A percentile compares a stretch with the other conserved stretches of the same genome.
Evolutionary conservation across 2,797 vertebrate species (phyloP).

Genomic region (Pogonophryne albipinna): DNA sequence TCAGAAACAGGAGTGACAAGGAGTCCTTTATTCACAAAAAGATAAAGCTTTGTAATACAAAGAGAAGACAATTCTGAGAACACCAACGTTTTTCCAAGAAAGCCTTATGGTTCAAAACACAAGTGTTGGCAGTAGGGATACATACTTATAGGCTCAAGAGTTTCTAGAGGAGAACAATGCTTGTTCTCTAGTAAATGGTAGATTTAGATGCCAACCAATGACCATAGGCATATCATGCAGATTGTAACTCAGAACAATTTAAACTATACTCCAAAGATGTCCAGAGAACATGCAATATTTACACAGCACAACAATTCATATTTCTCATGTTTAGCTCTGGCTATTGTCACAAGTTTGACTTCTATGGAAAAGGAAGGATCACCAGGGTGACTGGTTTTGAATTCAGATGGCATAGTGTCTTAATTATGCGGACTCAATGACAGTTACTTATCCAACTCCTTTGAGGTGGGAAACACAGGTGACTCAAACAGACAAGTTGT

Average conservation of each 20-base stretch:
- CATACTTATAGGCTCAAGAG: too few species aligned
- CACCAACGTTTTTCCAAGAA: too few species aligned
- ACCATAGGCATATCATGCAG: too few species aligned
- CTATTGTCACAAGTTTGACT: conserved; percentile 18
- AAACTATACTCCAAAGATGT: not conserved
- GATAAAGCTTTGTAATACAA: not conserved
- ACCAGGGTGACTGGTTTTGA: conserved; percentile 41
- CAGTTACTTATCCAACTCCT: conserved; percentile 50
- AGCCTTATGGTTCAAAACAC: too few species aligned
- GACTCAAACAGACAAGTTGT: conserved; percentile 33
- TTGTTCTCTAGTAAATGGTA: too few species aligned
- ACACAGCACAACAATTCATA: not conserved
- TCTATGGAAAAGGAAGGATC: conserved; percentile 37
- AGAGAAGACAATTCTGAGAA: too few species aligned
- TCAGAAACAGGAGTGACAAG: not conserved
- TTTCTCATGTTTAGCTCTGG: not conserved
- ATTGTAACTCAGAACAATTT: not conserved
- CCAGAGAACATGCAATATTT: not conserved
- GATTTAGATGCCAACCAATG: too few species aligned
- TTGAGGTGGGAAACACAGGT: conserved; percentile 58
- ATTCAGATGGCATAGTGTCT: conserved; percentile 49
- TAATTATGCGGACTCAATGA: conserved; percentile 63
- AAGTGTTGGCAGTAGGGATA: too few species aligned
- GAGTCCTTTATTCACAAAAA: not conserved
- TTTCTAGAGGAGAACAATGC: too few species aligned